Evolutionary conservation across 2,888 invertebrate genomes (phyloP), one percentile per base, ranked within the genome.

Genomic region (Priocnemis perturbator): DNA sequence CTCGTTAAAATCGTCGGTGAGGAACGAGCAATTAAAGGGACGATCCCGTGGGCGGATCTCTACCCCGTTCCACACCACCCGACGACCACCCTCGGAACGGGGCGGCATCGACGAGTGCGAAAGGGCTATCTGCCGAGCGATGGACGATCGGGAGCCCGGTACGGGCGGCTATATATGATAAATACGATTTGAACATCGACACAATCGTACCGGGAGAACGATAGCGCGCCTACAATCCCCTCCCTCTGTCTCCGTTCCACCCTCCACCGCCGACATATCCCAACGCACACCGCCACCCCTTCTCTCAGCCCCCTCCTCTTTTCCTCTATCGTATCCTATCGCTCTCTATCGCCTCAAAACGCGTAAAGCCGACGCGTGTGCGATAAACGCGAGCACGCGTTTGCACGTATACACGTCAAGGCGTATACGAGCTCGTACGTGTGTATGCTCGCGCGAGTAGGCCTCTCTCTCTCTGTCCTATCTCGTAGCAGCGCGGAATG

Each of bases 131-230:
- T 52, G 60, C 17, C 58, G 65, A 47, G 60, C 71, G 70, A 64
- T 73, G 75, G 58, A 61, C 69, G 72, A 73, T 70, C 61, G 57
- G 57, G 60, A 62, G 60, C 58, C 44, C 62, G 67, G 77, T 67
- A 64, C 71, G 79, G 65, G 66, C 68, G 71, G 69, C 60, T 73
- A 69, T 76, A 66, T 83, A 83, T 80, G 77, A 82, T 84, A 78
- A 81, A 83, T 81, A 78, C 78, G 81, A 79, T 81, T 75, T 60
- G 70, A 73, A 70, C 71, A 79, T 82, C 82, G 78, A 74, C 76
- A 73, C 76, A 77, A 76, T 70, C 74, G 77, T 66, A 64, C 67
- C 70, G 76, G 73, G 73, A 67, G 64, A 71, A 74, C 71, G 79
- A 81, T 74, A 81, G 67, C 69, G 70, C 44, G 64, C 71, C 30